Percentiles rank a stretch among this genome's conserved stretches.
These are phyloP conservation scores for Oreochromis mossambicus DNA, from an alignment of 2,797 vertebrate species.

Conservation along the genomic window DNA sequence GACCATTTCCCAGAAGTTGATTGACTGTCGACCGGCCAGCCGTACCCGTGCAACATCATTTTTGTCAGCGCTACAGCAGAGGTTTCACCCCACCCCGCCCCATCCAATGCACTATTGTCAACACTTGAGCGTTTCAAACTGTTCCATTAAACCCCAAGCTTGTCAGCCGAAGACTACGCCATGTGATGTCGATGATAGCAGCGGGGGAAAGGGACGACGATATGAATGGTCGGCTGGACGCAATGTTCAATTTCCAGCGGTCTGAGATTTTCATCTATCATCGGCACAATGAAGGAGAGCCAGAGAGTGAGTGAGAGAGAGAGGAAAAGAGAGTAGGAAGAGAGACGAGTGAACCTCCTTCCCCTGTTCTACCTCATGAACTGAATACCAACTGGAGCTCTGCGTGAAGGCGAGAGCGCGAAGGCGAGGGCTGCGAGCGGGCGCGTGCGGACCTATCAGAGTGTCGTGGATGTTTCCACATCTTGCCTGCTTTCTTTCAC, in stretches of 20 bases:
- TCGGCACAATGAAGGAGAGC: conserved; percentile 27
- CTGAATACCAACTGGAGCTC: conserved; percentile 56
- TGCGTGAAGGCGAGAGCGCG: neutral
- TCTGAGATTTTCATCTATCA: conserved; percentile 67
- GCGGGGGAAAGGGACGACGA: conserved; percentile 5
- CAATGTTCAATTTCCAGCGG: conserved; percentile 68
- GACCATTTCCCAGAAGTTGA: neutral
- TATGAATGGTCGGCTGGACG: conserved; percentile 53
- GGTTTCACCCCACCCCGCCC: neutral
- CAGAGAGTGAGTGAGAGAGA: neutral
- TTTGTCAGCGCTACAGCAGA: neutral
- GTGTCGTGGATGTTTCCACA: neutral
- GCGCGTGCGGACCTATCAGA: conserved; percentile 11
- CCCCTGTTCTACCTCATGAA: conserved; percentile 35
- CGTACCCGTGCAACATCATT: neutral
- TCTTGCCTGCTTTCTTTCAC: conserved; percentile 1
- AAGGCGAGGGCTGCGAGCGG: neutral
- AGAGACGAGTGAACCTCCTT: conserved; percentile 27
- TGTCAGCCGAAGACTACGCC: neutral
- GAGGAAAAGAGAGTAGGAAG: neutral
- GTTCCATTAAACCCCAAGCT: conserved; percentile 42
- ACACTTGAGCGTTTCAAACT: conserved; percentile 36
- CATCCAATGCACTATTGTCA: conserved; percentile 8
- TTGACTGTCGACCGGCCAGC: neutral
- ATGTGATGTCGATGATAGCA: conserved; percentile 42